Base-by-base conservation (phyloP, 2,888 invertebrate species). In the Halictus ligatus region DNA sequence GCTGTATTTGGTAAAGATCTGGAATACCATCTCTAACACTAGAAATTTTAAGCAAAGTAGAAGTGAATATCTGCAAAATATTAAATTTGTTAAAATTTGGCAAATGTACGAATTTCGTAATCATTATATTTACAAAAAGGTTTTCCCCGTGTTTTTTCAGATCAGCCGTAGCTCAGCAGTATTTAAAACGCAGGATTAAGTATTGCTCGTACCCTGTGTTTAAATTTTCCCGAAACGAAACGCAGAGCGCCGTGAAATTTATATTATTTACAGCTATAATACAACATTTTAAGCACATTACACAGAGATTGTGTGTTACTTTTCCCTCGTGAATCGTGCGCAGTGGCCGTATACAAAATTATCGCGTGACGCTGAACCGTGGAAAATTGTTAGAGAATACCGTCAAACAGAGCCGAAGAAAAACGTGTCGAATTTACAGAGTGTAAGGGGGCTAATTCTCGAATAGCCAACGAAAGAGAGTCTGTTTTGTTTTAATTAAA, bases 401-500 rank as follows among this genome's bases (percentile, higher is more conserved):
- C 21, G 35, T 29, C 29, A 64, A 29, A 64, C 64, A 15, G 64
- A 29, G 29, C 67, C 18, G 35, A 21, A 73, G 73, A 60, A 54
- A 80, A 54, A 35, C 35, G 8, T 35, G 60, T 58, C 67, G 67
- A 67, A 72, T 87, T 86, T 81, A 75, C 77, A 54, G 75, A 74
- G 72, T 73, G 83, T 64, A 54, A 72, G 21, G 54, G 43, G 7
- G 40, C 60, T 71, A 64, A 81, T 81, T 75, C 77, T 67, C 48
- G 67, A 78, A 58, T 73, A 50, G 64, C 25, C 58, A 78, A 18
- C 76, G 40, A 77, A 83, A 79, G 50, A 77, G 81, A 79, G 60
- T 40, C 60, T 35, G 35, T 81, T 21, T 78, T 35, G 46, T 60
- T 87, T 81, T 87, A 81, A 87, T 87, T 87, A 87, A 87, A 79